Base-by-base conservation (phyloP, 2,113 vertebrate species). In the Scortum barcoo region DNA sequence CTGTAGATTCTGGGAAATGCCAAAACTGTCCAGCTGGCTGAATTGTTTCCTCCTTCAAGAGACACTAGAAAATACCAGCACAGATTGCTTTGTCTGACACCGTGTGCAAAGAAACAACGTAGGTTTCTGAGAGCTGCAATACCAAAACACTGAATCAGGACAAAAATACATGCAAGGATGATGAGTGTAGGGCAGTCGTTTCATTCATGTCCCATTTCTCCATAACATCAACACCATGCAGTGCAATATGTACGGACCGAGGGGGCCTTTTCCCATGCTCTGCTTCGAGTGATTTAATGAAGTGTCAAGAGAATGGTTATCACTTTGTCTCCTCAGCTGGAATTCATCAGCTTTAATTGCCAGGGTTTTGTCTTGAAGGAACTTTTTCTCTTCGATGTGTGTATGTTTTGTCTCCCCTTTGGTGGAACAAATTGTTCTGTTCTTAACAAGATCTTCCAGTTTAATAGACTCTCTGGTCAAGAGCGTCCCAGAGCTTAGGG, bases 301-400 rank as follows among this genome's bases (percentile, higher is more conserved):
- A 54, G 81, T 78, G 79, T 80, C 88, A 68, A 10, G 80, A 85
- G 73, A 85, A 72, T 56, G 56, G 76, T 83, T 86, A 88, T 91
- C 82, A 81, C 83, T 86, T 80, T 83, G 78, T 89, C 86, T 79
- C 66, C 66, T 79, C 83, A 70, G 81, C 86, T 92, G 86, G 68
- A 88, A 65, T 70, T 80, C 85, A 86, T 92, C 89, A 72, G 73
- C 50, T 89, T 88, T 88, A 88, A 93, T 87, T 90, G 87, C 72
- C 72, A 72, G 56, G 56, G 67, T 84, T 91, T 89, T 82, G 76
- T 87, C 78, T 86, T 75, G 68, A 77, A 78, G 84, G 76, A 85
- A 73, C 66, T 70, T 85, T 75, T 65, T 48, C 76, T 86, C 22
- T 2, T 57, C 51, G 65, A 28, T 74, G 63, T 68, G 72, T 76